These are phyloP conservation scores for Lithosia quadra DNA, from an alignment of 2,888 invertebrate species.

Conservation along the genomic window DNA sequence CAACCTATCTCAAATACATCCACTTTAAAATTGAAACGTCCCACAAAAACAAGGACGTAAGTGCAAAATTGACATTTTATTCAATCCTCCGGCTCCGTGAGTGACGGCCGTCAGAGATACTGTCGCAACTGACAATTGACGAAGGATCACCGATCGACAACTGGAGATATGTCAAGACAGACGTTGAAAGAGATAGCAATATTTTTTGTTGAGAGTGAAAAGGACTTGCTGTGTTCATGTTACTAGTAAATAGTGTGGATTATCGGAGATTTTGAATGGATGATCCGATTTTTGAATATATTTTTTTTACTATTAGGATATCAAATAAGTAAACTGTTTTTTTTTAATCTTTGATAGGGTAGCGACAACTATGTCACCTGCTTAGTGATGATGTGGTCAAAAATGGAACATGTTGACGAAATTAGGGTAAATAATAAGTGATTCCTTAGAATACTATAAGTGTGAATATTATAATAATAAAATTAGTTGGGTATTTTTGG, in stretches of 20 bases:
- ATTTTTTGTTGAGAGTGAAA: conserved; percentile 27
- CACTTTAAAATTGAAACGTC: conserved; percentile 27
- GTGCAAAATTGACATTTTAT: conserved; percentile 73
- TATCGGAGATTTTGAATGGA: conserved; percentile 13
- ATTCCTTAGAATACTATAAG: background rate
- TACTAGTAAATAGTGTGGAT: conserved; percentile 21
- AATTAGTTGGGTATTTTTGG: too few relatives aligned
- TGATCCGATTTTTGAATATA: background rate
- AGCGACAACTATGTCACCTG: background rate
- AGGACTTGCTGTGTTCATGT: conserved; percentile 14
- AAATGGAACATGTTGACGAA: background rate
- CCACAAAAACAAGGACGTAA: conserved; percentile 53
- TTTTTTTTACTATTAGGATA: conserved; percentile 5
- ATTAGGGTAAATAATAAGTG: background rate
- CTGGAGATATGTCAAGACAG: conserved; percentile 61
- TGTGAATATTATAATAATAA: too few relatives aligned
- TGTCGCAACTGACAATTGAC: conserved; percentile 73
- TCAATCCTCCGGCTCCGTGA: conserved; percentile 68
- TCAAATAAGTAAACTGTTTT: background rate
- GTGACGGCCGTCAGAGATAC: conserved; percentile 77
- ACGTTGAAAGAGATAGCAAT: conserved; percentile 54
- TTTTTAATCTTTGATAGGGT: background rate
- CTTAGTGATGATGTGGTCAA: background rate
- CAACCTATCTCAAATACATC: conserved; percentile 8
- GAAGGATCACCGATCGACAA: conserved; percentile 75